Conservation (phyloP, 2,113 vertebrate genomes). For the Dunckerocampus dactyliophorus region DNA sequence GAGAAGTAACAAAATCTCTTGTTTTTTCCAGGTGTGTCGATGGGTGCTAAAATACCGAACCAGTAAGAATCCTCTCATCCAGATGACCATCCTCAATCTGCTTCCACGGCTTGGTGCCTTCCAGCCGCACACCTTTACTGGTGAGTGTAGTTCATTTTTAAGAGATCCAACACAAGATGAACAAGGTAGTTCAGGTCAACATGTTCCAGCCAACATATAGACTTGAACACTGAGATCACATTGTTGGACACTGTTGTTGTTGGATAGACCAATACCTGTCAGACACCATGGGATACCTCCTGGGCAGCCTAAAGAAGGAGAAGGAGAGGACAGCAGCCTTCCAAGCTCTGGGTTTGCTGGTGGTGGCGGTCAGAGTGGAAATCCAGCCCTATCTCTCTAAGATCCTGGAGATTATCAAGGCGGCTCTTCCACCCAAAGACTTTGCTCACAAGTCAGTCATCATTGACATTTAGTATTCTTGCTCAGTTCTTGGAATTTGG, state of each 20-base stretch:
- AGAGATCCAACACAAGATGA: neutral
- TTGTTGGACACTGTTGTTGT: slow-evolving; percentile 3
- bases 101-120: slow-evolving; percentile 93
- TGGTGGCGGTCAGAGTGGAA: slow-evolving; percentile 89
- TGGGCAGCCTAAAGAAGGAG: slow-evolving; percentile 93
- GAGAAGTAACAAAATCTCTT: neutral
- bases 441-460: slow-evolving; percentile 93
- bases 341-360: slow-evolving; percentile 92
- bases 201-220: neutral
- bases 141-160: slow-evolving; percentile 53
- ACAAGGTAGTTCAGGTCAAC: neutral
- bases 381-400: slow-evolving; percentile 90
- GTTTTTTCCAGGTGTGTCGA: slow-evolving; percentile 82
- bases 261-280: slow-evolving; percentile 88
- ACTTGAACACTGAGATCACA: neutral
- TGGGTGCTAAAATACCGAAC: slow-evolving; percentile 95
- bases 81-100: slow-evolving; percentile 94
- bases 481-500: neutral
- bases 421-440: slow-evolving; percentile 93
- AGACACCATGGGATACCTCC: slow-evolving; percentile 93
- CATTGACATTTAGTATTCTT: neutral
- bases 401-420: slow-evolving; percentile 95
- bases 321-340: slow-evolving; percentile 94
- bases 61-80: slow-evolving; percentile 95
- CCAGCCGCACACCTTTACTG: slow-evolving; percentile 90